phyloP scores from a whole-genome alignment of 2,113 vertebrate species.

The Marcusenius ussheri region DNA sequence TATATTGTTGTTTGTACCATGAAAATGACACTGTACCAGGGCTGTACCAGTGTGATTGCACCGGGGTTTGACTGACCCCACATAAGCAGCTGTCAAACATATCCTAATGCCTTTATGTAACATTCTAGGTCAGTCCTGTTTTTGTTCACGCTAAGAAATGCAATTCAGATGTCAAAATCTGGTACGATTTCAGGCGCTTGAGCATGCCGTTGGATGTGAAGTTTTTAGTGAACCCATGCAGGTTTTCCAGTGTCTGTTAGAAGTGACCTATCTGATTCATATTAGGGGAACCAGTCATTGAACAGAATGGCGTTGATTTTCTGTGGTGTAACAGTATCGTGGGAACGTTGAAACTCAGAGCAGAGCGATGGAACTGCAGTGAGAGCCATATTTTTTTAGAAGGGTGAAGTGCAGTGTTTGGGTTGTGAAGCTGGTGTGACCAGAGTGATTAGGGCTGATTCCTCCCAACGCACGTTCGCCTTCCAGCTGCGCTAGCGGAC shows the following conservation, averaged over 20 bases:
- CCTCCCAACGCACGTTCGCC: not conserved
- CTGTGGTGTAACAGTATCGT: not conserved
- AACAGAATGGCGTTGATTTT: not conserved
- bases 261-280: not conserved
- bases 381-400: not conserved
- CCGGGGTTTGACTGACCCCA: not conserved
- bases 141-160: not conserved
- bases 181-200: not conserved
- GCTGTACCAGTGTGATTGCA: not conserved
- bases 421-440: not conserved
- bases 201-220: not conserved
- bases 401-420: not conserved
- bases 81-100: not conserved
- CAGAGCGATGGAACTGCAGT: not conserved
- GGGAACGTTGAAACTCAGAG: not conserved
- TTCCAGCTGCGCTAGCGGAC: constrained; percentile 86
- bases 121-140: not conserved
- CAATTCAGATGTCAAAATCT: not conserved
- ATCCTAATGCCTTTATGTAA: not conserved
- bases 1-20: not conserved
- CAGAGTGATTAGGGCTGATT: not conserved
- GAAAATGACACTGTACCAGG: not conserved
- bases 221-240: not conserved
- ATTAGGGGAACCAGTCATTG: not conserved
- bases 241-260: not conserved